Base-by-base conservation (phyloP, 2,888 invertebrate species). In the Aproaerema taeniolella region DNA sequence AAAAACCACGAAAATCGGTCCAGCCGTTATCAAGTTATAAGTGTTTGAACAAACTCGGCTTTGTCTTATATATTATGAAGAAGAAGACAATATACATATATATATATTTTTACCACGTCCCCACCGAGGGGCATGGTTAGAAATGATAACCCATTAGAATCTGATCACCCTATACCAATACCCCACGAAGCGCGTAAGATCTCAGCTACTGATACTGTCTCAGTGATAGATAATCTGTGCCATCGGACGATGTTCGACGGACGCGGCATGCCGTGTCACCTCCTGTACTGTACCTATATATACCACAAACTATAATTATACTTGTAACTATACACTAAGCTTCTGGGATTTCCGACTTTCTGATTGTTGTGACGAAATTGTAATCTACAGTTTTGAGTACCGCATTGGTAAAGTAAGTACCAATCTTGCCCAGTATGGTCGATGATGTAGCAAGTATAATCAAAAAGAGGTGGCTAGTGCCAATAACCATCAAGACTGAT, bases 211-310 rank as follows among this genome's bases (percentile, higher is more conserved):
- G 82, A 82, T 82, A 82, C 61, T 80, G 82, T 82, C 82, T 47
- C 47, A 62, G 68, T 82, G 82, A 82, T 82, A 82, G 82, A 82
- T 82, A 82, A 82, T 82, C 81, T 81, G 67, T 62, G 54, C 49
- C 62, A 82, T 83, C 81, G 81, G 74, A 82, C 82, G 82, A 58
- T 70, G 71, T 76, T 79, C 81, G 79, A 82, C 59, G 73, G 67
- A 43, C 53, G 56, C 52, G 47, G 57, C 51, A 56, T 14, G 26
- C 16, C 15, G 16, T 9, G 11, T 15, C 35, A 35, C n/a, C n/a
- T n/a, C n/a, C 56, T 61, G 55, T 61, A 60, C n/a, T 26, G n/a
- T 26, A 26, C 8, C 20, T 8, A 8, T 20, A 20, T n/a, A n/a
- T n/a, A 20, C 8, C 4, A 20, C 8, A 20, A 20, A 20, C 8